phyloP scores from a whole-genome alignment of 2,797 vertebrate species.

The Helicolenus hilgendorfi region DNA sequence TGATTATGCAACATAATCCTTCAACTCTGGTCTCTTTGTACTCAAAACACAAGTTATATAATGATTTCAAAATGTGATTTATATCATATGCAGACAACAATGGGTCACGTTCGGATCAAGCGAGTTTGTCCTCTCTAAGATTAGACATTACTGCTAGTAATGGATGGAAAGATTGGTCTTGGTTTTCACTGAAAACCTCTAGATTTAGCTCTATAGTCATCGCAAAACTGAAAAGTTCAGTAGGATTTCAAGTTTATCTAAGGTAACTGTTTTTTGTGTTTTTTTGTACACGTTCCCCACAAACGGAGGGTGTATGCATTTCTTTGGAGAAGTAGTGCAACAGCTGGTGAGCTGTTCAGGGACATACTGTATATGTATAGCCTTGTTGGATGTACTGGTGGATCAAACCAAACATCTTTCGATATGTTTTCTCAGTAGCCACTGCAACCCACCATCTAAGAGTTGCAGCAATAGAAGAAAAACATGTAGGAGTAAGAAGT shows the following conservation, averaged over 20 bases:
- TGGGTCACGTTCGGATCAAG: slow-evolving; percentile 37
- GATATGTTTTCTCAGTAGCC: background rate
- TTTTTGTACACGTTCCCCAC: background rate
- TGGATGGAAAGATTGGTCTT: background rate
- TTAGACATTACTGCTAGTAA: background rate
- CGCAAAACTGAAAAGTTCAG: background rate
- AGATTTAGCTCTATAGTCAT: background rate
- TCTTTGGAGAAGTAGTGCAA: background rate
- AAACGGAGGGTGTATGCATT: background rate
- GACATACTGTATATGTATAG: background rate
- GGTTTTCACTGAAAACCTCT: background rate
- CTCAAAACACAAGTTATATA: slow-evolving; percentile 75
- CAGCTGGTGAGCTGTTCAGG: background rate
- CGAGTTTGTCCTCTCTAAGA: background rate
- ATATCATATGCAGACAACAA: slow-evolving; percentile 54
- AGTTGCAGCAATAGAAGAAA: background rate
- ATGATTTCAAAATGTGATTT: slow-evolving; percentile 68
- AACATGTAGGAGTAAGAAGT: slow-evolving; percentile 12
- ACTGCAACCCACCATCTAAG: background rate
- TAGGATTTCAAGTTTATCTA: background rate
- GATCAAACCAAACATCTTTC: background rate
- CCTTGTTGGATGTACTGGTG: background rate
- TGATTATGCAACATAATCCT: slow-evolving; percentile 79
- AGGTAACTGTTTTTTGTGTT: background rate
- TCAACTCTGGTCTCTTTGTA: slow-evolving; percentile 66